phyloP scores from a whole-genome alignment of 2,113 vertebrate genomes.

The Microtus richardsoni region DNA sequence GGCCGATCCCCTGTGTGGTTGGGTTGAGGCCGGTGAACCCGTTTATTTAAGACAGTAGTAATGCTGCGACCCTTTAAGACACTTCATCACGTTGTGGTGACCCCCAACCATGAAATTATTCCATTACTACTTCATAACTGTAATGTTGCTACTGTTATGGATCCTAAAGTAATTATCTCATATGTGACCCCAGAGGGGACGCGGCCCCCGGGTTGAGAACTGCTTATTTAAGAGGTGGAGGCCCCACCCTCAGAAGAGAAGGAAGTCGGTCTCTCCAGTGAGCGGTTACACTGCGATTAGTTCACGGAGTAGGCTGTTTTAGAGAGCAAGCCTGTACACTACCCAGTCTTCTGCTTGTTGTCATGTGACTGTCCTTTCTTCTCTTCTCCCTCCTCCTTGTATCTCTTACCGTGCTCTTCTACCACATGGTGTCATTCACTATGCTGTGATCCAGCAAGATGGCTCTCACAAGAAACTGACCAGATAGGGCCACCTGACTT shows the following conservation, averaged over 20 bases:
- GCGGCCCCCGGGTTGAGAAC: neutral
- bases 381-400: neutral
- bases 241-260: neutral
- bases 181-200: neutral
- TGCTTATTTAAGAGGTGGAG: neutral
- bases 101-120: neutral
- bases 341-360: neutral
- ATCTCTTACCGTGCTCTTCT: neutral
- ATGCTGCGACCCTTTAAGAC: neutral
- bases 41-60: neutral
- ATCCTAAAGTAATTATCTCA: neutral
- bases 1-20: neutral
- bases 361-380: too few relatives aligned
- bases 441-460: neutral
- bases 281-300: neutral
- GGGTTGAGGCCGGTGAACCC: neutral
- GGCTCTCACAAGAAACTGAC: neutral
- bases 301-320: neutral
- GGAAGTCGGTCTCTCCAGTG: neutral
- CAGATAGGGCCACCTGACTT: neutral
- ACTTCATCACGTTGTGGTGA: neutral
- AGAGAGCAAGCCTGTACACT: neutral
- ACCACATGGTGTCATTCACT: neutral
- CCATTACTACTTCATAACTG: neutral
- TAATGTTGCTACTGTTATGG: neutral